These are phyloP conservation scores for Desmodus rotundus DNA, from an alignment of 2,113 vertebrate genomes.

Conservation along the genomic window DNA sequence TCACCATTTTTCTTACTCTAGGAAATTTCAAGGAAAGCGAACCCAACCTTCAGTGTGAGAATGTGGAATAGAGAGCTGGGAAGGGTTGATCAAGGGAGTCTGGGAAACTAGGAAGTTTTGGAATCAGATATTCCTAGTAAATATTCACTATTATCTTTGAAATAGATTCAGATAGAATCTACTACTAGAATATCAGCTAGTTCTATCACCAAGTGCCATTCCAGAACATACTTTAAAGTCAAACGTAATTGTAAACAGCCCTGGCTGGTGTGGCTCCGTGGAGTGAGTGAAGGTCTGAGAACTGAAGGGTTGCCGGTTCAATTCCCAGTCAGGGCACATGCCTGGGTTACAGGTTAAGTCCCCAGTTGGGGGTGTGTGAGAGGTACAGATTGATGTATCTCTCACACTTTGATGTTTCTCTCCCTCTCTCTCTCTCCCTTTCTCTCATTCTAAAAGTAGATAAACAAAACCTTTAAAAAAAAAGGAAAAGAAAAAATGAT, in stretches of 20 bases:
- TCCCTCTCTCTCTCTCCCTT: no score
- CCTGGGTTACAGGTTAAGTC: no score
- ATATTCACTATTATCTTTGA: background rate
- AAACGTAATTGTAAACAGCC: background rate
- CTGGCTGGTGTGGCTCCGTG: no score
- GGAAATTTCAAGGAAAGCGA: background rate
- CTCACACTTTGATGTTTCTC: no score
- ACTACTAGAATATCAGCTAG: background rate
- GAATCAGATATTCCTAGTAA: background rate
- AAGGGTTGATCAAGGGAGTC: background rate
- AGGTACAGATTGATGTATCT: no score
- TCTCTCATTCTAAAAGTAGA: no score
- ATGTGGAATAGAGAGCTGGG: background rate
- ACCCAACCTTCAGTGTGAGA: background rate
- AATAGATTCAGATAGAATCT: background rate
- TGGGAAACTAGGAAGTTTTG: background rate
- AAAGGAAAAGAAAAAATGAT: background rate
- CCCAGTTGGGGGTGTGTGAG: no score
- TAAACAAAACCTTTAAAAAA: no score
- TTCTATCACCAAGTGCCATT: background rate
- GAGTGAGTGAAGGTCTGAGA: no score
- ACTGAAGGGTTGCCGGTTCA: no score
- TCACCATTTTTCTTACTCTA: background rate
- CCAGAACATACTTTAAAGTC: background rate
- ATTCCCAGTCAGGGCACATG: no score